Conservation (phyloP, 2,113 vertebrate species). For the Oenanthe oenanthe region DNA sequence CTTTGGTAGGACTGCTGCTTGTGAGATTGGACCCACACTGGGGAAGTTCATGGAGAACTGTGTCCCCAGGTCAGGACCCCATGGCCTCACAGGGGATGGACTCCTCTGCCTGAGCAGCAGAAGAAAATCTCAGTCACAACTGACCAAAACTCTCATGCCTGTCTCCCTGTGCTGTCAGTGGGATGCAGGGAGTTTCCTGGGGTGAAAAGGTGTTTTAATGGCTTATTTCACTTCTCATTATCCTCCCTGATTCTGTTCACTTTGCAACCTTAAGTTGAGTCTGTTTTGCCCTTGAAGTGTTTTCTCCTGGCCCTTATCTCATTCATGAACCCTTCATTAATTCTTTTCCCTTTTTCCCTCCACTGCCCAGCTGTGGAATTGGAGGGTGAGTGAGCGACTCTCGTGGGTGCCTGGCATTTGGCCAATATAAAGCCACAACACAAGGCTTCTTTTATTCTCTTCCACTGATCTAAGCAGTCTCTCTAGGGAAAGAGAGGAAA, state of each 20-base stretch:
- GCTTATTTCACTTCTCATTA: neutral
- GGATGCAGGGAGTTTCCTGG: neutral
- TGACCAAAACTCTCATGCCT: neutral
- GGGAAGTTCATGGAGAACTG: neutral
- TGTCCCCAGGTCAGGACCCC: neutral
- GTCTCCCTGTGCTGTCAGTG: neutral
- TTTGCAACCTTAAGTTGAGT: neutral
- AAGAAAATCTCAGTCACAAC: neutral
- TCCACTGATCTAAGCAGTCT: neutral
- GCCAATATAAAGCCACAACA: neutral
- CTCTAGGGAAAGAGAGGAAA: neutral
- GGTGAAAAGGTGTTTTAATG: neutral
- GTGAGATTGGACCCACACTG: rapidly evolving
- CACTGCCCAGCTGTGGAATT: no score
- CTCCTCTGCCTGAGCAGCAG: neutral
- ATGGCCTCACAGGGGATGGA: neutral
- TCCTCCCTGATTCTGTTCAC: neutral
- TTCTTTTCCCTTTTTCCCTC: neutral
- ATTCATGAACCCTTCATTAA: neutral
- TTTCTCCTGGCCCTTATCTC: neutral
- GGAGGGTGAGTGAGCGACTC: neutral
- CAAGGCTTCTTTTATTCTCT: neutral
- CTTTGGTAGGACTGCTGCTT: no score
- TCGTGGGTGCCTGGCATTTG: neutral
- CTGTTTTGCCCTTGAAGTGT: neutral